These are phyloP conservation scores for Mythimna lalbum DNA, from an alignment of 2,888 invertebrate genomes.

Conservation along the genomic window DNA sequence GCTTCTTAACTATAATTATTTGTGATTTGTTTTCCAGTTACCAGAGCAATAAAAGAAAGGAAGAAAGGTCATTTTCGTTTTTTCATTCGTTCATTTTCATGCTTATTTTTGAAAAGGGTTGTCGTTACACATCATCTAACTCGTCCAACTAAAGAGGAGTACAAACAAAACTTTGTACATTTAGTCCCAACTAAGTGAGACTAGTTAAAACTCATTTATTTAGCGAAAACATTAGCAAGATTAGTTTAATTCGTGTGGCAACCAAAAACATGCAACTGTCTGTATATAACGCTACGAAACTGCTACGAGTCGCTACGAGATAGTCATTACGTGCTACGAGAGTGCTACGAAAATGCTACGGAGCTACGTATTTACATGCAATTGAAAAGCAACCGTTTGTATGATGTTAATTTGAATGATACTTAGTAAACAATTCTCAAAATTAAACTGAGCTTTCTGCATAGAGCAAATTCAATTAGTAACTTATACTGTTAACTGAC, in stretches of 20 bases:
- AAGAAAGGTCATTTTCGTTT: too few species aligned
- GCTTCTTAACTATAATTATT: too few species aligned
- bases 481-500: not conserved
- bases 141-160: not conserved
- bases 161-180: slow-evolving; percentile 8
- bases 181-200: slow-evolving; percentile 18
- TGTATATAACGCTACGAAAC: slow-evolving; percentile 51
- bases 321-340: slow-evolving; percentile 53
- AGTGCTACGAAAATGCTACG: slow-evolving; percentile 57
- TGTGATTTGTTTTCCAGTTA: too few species aligned
- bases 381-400: slow-evolving; percentile 30
- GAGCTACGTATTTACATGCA: slow-evolving; percentile 43
- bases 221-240: slow-evolving; percentile 47
- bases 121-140: not conserved
- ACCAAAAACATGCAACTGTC: slow-evolving; percentile 49
- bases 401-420: slow-evolving; percentile 4
- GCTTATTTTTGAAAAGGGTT: too few species aligned
- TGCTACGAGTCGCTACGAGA: slow-evolving; percentile 46
- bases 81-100: too few species aligned
- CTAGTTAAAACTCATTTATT: slow-evolving; percentile 41
- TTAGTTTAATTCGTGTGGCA: slow-evolving; percentile 51
- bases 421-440: slow-evolving; percentile 16
- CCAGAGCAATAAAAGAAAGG: too few species aligned
- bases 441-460: not conserved
- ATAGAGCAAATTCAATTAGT: not conserved